phyloP scores from a whole-genome alignment of 2,888 invertebrate genomes.

The Melieria omissa region DNA sequence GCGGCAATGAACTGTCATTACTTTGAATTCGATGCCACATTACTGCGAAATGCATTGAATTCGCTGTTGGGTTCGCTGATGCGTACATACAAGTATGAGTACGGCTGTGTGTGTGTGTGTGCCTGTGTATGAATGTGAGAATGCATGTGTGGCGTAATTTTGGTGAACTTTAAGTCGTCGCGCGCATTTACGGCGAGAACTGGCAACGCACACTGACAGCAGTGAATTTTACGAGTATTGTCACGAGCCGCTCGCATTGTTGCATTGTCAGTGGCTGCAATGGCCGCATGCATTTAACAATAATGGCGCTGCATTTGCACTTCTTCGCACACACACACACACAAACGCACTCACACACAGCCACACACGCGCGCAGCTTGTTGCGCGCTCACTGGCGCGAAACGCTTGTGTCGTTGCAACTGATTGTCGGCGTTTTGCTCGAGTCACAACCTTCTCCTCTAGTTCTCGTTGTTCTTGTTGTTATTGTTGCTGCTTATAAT shows the following conservation, averaged over 20 bases:
- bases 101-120: neutral
- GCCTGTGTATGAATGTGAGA: neutral
- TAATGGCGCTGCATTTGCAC: conserved; percentile 25
- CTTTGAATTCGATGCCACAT: too few species aligned
- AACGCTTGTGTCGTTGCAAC: too few species aligned
- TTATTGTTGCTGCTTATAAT: too few species aligned
- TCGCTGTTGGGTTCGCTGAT: too few species aligned
- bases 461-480: too few species aligned
- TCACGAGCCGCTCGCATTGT: neutral
- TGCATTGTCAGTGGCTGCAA: neutral
- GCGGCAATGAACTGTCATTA: too few species aligned
- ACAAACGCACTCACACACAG: neutral
- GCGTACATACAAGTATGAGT: neutral
- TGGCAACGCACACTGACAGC: neutral
- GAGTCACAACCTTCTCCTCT: too few species aligned
- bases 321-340: conserved; percentile 2
- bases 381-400: neutral
- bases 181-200: neutral
- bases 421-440: too few species aligned
- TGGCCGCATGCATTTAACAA: conserved; percentile 18
- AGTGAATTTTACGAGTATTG: too few species aligned
- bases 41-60: too few species aligned
- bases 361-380: too few species aligned
- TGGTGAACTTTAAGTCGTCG: too few species aligned
- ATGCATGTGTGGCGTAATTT: conserved; percentile 1